A percentile compares a stretch with the other conserved stretches of the same genome.
These are phyloP conservation scores for Agrenia bidenticulata DNA, from an alignment of 2,888 invertebrate species.

Conservation along the genomic window DNA sequence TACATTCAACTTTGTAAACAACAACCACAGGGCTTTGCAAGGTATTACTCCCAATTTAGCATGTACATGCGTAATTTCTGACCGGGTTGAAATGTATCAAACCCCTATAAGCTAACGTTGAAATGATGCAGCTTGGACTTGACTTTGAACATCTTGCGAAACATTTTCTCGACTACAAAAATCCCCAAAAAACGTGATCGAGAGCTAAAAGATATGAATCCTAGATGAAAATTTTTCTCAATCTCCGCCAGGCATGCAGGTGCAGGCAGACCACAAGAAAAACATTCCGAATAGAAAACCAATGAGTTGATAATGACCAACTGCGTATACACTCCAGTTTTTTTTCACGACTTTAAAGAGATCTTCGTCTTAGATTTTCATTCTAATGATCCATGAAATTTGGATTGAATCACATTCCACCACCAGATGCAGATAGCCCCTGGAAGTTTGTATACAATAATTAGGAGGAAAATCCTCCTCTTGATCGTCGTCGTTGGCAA, in stretches of 20 bases:
- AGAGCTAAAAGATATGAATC: conserved; percentile 14
- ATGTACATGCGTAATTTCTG: too few species aligned
- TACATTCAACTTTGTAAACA: too few species aligned
- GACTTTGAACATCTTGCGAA: neutral
- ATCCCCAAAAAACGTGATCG: neutral
- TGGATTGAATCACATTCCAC: conserved; percentile 6
- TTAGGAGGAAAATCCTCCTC: too few species aligned
- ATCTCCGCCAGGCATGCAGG: conserved; percentile 24
- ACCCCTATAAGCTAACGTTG: too few species aligned
- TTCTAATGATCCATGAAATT: conserved; percentile 6
- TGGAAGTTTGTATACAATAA: neutral
- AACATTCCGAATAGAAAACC: conserved; percentile 11
- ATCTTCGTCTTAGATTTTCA: neutral
- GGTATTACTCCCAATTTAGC: too few species aligned
- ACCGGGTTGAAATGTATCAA: too few species aligned
- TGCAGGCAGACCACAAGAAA: conserved; percentile 12
- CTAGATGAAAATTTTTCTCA: conserved; percentile 15
- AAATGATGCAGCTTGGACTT: too few species aligned
- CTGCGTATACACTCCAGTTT: conserved; percentile 4
- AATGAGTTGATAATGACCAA: conserved; percentile 12
- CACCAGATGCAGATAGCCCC: neutral
- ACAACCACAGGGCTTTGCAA: too few species aligned
- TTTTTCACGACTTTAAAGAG: conserved; percentile 1
- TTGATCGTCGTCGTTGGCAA: too few species aligned
- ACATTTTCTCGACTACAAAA: neutral